These are phyloP conservation scores for Drosophila testacea DNA, from an alignment of 2,888 invertebrate species.

Conservation along the genomic window DNA sequence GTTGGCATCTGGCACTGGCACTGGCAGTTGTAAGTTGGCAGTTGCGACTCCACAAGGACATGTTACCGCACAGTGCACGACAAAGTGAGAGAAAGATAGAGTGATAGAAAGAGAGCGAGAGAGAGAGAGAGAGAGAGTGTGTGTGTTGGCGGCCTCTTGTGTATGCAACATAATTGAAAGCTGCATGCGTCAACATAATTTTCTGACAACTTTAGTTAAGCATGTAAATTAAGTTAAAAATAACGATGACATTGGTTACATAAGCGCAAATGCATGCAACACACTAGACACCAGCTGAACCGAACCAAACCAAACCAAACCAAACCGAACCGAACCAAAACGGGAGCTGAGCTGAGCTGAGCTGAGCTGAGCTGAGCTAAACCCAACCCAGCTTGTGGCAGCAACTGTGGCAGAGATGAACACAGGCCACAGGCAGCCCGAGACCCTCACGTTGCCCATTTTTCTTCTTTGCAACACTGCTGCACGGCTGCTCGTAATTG, in stretches of 20 bases:
- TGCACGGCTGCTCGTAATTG: constrained; percentile 80
- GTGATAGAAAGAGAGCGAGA: too few species aligned
- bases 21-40: constrained; percentile 21
- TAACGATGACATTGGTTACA: constrained; percentile 81
- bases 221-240: constrained; percentile 81
- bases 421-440: constrained; percentile 15
- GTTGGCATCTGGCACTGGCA: constrained; percentile 3
- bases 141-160: constrained; percentile 38
- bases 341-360: constrained; percentile 33
- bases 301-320: too few species aligned
- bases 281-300: constrained; percentile 22
- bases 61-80: constrained; percentile 18
- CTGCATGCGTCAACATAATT: constrained; percentile 81
- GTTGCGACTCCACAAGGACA: constrained; percentile 36
- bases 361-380: constrained; percentile 39
- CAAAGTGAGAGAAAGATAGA: too few species aligned
- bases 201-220: constrained; percentile 81
- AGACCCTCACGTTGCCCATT: constrained; percentile 60
- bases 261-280: constrained; percentile 67
- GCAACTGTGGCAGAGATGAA: constrained; percentile 2
- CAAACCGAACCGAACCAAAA: constrained; percentile 4
- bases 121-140: too few species aligned
- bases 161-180: constrained; percentile 74
- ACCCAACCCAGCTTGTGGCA: constrained; percentile 15
- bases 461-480: constrained; percentile 60